phyloP scores from a whole-genome alignment of 2,888 invertebrate species.

The Megastigmus dorsalis region DNA sequence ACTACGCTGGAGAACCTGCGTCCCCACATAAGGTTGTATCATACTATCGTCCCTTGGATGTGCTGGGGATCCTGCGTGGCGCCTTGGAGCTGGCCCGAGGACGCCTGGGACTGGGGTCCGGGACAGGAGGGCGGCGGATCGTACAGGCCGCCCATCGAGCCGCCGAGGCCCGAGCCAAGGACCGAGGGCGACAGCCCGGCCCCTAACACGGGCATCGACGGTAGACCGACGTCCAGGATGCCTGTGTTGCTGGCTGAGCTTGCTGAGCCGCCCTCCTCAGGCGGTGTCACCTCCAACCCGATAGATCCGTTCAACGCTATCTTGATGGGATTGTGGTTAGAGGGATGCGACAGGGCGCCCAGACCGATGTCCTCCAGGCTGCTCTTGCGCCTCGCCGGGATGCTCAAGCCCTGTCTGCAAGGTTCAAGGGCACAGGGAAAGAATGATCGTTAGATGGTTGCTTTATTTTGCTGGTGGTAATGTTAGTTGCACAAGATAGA shows the following conservation, averaged over 20 bases:
- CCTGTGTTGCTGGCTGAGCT: slow-evolving; percentile 77
- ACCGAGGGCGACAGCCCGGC: slow-evolving; percentile 58
- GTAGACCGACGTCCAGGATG: slow-evolving; percentile 75
- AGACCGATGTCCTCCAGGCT: slow-evolving; percentile 91
- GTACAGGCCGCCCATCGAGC: slow-evolving; percentile 75
- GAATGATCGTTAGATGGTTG: no score
- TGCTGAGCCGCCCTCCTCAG: slow-evolving; percentile 76
- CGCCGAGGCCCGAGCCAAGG: slow-evolving; percentile 66
- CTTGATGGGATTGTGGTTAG: slow-evolving; percentile 87
- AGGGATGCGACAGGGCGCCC: slow-evolving; percentile 79
- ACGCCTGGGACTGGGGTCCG: slow-evolving; percentile 65
- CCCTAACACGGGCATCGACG: slow-evolving; percentile 66
- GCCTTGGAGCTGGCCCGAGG: slow-evolving; percentile 61
- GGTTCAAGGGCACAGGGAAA: no score
- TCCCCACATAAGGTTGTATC: slow-evolving; percentile 96
- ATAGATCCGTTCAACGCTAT: slow-evolving; percentile 91
- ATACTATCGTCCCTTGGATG: slow-evolving; percentile 93
- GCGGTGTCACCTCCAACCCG: slow-evolving; percentile 83
- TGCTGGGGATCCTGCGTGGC: slow-evolving; percentile 81
- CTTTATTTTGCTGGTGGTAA: no score
- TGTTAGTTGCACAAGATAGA: no score
- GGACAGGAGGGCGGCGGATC: slow-evolving; percentile 75
- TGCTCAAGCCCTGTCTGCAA: slow-evolving; percentile 86
- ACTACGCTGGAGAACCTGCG: slow-evolving; percentile 87
- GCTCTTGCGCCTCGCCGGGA: slow-evolving; percentile 84